These are phyloP conservation scores for Cephus runcator DNA, from an alignment of 2,888 invertebrate species.

Conservation along the genomic window DNA sequence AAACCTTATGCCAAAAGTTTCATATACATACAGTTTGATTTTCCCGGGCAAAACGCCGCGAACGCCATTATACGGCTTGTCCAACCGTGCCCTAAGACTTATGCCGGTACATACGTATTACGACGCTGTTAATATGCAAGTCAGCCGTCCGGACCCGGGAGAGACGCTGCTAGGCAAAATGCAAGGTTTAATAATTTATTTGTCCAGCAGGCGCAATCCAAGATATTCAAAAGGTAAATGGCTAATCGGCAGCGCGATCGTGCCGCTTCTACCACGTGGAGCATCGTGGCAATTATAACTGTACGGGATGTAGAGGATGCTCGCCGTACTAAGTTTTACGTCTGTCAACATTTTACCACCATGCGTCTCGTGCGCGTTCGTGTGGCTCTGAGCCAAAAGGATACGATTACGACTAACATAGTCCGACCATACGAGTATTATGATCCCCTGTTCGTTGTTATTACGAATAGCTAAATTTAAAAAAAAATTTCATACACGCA, in stretches of 20 bases:
- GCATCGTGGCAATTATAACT: constrained; percentile 50
- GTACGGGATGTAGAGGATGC: constrained; percentile 25
- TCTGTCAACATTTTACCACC: too few relatives aligned
- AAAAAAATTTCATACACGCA: too few relatives aligned
- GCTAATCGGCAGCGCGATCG: constrained; percentile 46
- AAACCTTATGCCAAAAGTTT: too few relatives aligned
- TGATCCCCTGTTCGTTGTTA: too few relatives aligned
- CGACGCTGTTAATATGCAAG: constrained; percentile 36
- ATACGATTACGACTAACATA: too few relatives aligned
- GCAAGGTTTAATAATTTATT: constrained; percentile 42
- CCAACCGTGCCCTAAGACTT: constrained; percentile 23
- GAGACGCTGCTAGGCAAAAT: background rate
- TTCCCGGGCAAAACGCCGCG: background rate
- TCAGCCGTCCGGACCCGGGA: background rate
- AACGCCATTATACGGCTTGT: background rate
- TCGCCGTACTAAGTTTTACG: background rate
- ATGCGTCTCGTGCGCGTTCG: too few relatives aligned
- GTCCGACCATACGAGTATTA: too few relatives aligned
- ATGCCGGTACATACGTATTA: constrained; percentile 28
- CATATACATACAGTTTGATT: too few relatives aligned
- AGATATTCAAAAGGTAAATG: constrained; percentile 47
- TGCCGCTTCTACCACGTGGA: constrained; percentile 19
- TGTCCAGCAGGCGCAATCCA: constrained; percentile 41
- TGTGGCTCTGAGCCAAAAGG: too few relatives aligned
- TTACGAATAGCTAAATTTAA: too few relatives aligned